phyloP scores from a whole-genome alignment of 2,797 vertebrate genomes.

The Hemitrygon akajei region DNA sequence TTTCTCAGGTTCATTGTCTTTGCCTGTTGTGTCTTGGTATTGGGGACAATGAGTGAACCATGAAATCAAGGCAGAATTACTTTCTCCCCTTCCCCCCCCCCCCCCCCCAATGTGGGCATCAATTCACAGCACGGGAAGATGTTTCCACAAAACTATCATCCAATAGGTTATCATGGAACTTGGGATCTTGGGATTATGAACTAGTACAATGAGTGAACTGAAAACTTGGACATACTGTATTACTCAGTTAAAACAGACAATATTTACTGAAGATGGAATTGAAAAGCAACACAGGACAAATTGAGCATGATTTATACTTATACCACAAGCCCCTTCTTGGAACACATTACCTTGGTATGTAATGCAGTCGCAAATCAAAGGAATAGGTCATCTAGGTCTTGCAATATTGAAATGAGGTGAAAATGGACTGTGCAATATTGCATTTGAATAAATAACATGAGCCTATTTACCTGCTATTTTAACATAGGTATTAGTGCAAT shows the following conservation, averaged over 20 bases:
- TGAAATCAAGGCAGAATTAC: not conserved
- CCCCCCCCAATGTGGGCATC: slow-evolving; percentile 1
- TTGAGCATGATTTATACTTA: not conserved
- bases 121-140: slow-evolving; percentile 28
- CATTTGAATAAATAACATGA: slow-evolving; percentile 14
- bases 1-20: not conserved
- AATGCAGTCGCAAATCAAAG: not conserved
- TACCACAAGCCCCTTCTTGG: not conserved
- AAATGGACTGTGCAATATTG: not conserved
- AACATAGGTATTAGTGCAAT: not conserved
- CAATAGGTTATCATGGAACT: not conserved
- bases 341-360: not conserved
- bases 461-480: slow-evolving; percentile 6
- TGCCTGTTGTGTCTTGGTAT: not conserved
- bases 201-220: not conserved
- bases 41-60: not conserved
- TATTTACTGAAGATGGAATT: not conserved
- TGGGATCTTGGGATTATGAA: not conserved
- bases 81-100: not conserved
- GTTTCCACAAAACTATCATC: not conserved
- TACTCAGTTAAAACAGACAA: not conserved
- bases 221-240: not conserved
- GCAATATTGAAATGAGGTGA: not conserved
- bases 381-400: not conserved
- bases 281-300: not conserved